Base-by-base conservation (phyloP, 2,888 invertebrate genomes). In the Lamellibrachia columna region DNA sequence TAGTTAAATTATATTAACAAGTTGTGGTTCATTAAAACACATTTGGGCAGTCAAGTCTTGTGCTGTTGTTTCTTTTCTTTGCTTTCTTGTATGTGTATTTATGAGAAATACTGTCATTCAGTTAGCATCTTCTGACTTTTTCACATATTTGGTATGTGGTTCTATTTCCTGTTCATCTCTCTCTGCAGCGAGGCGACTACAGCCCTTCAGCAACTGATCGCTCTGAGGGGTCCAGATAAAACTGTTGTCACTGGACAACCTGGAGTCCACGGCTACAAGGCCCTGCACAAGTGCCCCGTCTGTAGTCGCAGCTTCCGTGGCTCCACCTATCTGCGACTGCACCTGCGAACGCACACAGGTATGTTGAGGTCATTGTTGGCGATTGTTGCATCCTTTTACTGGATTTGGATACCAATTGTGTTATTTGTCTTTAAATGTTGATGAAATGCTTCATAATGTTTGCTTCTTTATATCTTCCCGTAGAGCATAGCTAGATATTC, bases 281-380 rank as follows among this genome's bases (percentile, higher is more conserved):
- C 93, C 55, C 90, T 94, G 15, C 94, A 94, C 93, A 95, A 94
- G 93, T 96, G 96, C 93, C 95, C 95, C n/a, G 95, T 95, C 52
- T 96, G 96, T 94, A 93, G 93, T 75, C 94, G 95, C 53, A 92
- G 93, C 28, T 96, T 96, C 94, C 93, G 95, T 11, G 95, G 95
- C n/a, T 94, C 94, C 93, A 95, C 94, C 93, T 96, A 96, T 93
- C 95, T 96, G 92, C 94, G 95, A 91, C 95, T 95, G 11, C 96
- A 96, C 93, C 95, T 96, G 95, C 94, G 95, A 92, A 95, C 94
- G 92, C 96, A 96, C 92, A 95, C 95, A 94, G 96, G 96, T 95
- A 53, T n/a, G 91, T 91, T 22, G 75, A 22, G 75, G 9, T 75
- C 75, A 15, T 0, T 75, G 75, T 75, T 75, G 75, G 15, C 75